Base-by-base conservation (phyloP, 1,140 invertebrate species). In the Ectropis grisescens region DNA sequence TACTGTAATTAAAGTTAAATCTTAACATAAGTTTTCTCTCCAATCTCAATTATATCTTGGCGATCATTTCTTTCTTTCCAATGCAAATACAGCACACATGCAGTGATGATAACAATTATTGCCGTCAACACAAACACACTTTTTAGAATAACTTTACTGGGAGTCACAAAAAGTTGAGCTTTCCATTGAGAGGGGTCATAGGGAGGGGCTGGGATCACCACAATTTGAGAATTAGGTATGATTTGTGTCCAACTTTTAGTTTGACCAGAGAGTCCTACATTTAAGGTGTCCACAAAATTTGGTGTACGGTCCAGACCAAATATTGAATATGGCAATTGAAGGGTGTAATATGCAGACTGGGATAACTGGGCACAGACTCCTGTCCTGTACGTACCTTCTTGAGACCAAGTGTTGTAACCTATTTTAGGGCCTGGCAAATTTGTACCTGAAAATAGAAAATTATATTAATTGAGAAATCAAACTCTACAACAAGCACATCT, bases 181-280 rank as follows among this genome's bases (percentile, higher is more conserved):
- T 90, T 91, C 98, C 98, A 99, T 58, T 88, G 86, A 4, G 82
- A 86, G 3, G 94, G 91, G 28, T 93, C 84, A 41, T 87, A 80
- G 2, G 89, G 84, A 4, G 96, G 95, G 66, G 90, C 89, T 2
- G 97, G 97, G 41, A 98, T 94, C 1, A 99, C 90, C 11, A 98
- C 91, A 70, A 99, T 93, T 80, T 99, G 97, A 1, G 97, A 98
- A 71, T 98, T 99, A 16, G 94, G 97, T 62, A 99, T 98, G 19
- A 99, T 92, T 72, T 97, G 95, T 1, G 91, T 91, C 91, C 94
- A 98, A 29, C 88, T 88, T 46, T 87, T 87, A 0, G 72, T 88
- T 50, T 85, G 78, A 33, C 86, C 86, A 39, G 84, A 92, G 36
- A 98, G 85, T 5, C 94, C 93, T 11, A 98, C 91, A 16, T 87